Percentiles rank a stretch among this genome's conserved stretches.
These are phyloP conservation scores for Napeogenes inachia DNA, from an alignment of 2,888 invertebrate species.

Conservation along the genomic window DNA sequence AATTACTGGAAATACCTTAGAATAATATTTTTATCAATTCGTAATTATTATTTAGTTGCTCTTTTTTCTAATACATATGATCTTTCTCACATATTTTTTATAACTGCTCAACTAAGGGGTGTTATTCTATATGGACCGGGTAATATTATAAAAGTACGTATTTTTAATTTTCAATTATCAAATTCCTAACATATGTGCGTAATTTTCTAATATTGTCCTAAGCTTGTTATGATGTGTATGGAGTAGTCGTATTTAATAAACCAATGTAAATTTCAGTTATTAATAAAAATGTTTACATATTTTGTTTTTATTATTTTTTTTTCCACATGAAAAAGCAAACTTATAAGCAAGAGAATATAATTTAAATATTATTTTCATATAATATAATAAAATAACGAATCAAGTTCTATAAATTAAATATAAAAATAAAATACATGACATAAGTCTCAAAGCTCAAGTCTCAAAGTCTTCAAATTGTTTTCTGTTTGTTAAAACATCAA, in stretches of 20 bases:
- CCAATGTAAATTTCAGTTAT: conserved; percentile 72
- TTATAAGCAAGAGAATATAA: too few species aligned
- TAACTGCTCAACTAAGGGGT: background rate
- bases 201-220: conserved; percentile 17
- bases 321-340: background rate
- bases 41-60: background rate
- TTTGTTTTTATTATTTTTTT: conserved; percentile 17
- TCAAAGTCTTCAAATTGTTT: too few species aligned
- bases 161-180: background rate
- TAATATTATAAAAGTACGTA: conserved; percentile 14
- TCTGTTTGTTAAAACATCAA: too few species aligned
- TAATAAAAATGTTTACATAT: conserved; percentile 70
- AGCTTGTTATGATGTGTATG: conserved; percentile 60
- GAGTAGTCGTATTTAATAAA: conserved; percentile 65
- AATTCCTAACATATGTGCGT: conserved; percentile 6
- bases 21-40: background rate
- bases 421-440: too few species aligned
- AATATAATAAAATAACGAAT: too few species aligned
- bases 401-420: too few species aligned
- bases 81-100: background rate
- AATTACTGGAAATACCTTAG: too few species aligned
- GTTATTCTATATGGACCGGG: conserved; percentile 9
- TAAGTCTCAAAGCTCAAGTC: too few species aligned
- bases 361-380: too few species aligned
- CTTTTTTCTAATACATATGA: background rate